phyloP scores from a whole-genome alignment of 2,888 invertebrate species.

The Pollenia griseotomentosa region DNA sequence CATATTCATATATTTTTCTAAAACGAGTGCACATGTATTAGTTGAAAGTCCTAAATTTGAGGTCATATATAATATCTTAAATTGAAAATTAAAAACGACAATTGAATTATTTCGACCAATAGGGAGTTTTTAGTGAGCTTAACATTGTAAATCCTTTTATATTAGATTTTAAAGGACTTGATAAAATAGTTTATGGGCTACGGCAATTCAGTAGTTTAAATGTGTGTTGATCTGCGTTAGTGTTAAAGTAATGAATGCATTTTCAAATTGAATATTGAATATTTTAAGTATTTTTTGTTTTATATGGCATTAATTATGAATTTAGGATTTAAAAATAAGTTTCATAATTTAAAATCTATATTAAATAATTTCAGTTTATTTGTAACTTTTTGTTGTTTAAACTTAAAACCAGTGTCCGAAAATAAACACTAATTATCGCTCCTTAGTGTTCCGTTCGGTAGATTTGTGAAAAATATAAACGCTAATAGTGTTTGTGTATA shows the following conservation, averaged over 20 bases:
- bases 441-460: no score
- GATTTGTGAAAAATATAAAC: no score
- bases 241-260: slow-evolving; percentile 6
- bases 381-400: no score
- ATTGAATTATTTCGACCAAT: slow-evolving; percentile 70
- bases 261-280: slow-evolving; percentile 9
- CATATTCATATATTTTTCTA: slow-evolving; percentile 9
- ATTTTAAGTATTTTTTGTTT: neutral
- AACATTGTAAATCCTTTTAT: slow-evolving; percentile 61
- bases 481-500: no score
- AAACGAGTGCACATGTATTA: slow-evolving; percentile 21
- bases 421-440: no score
- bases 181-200: slow-evolving; percentile 55
- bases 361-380: no score
- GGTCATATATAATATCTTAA: slow-evolving; percentile 67
- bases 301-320: no score
- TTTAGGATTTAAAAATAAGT: no score
- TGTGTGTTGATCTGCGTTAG: neutral
- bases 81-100: slow-evolving; percentile 72
- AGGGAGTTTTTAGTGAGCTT: slow-evolving; percentile 58
- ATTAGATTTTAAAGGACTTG: slow-evolving; percentile 61
- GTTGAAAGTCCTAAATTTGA: slow-evolving; percentile 56
- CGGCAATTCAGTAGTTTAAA: neutral
- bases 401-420: no score
- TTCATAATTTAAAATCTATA: no score